phyloP scores from a whole-genome alignment of 2,888 invertebrate species.

The Agrypnus murinus region DNA sequence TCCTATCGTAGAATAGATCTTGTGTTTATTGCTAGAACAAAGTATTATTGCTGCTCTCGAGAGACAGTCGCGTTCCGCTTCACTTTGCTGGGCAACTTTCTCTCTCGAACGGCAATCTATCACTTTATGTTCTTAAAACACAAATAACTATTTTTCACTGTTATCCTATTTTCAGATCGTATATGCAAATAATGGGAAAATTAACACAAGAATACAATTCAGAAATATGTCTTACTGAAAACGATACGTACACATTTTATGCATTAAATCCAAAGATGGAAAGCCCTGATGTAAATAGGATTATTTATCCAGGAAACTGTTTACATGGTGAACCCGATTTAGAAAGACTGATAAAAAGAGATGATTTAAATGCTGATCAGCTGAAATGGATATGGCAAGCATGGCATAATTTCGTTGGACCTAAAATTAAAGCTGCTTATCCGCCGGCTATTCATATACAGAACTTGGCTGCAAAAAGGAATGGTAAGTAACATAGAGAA shows the following conservation, averaged over 20 bases:
- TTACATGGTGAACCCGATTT: conserved; percentile 78
- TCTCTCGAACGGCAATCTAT: no score
- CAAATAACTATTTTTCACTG: no score
- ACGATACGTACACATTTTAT: conserved; percentile 50
- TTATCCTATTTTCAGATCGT: conserved; percentile 51
- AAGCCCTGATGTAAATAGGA: conserved; percentile 54
- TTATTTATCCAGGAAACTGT: conserved; percentile 68
- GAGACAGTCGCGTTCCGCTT: no score
- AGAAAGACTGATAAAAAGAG: conserved; percentile 74
- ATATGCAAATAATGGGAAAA: conserved; percentile 70
- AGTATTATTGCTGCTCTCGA: no score
- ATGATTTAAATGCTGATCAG: conserved; percentile 61
- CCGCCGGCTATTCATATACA: conserved; percentile 73
- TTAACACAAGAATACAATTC: conserved; percentile 77
- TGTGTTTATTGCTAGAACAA: no score
- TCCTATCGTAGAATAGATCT: no score
- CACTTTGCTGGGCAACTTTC: no score
- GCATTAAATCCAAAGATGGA: conserved; percentile 31
- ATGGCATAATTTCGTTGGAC: conserved; percentile 80
- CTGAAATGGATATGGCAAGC: conserved; percentile 77
- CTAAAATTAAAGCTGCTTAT: conserved; percentile 74
- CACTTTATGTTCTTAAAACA: no score
- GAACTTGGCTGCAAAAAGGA: conserved; percentile 78
- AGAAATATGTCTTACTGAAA: conserved; percentile 73
- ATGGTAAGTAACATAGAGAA: no score